Evolutionary conservation across 2,113 vertebrate genomes (phyloP), one percentile per base, ranked within the genome.

Genomic region (Actenoides hombroni): DNA sequence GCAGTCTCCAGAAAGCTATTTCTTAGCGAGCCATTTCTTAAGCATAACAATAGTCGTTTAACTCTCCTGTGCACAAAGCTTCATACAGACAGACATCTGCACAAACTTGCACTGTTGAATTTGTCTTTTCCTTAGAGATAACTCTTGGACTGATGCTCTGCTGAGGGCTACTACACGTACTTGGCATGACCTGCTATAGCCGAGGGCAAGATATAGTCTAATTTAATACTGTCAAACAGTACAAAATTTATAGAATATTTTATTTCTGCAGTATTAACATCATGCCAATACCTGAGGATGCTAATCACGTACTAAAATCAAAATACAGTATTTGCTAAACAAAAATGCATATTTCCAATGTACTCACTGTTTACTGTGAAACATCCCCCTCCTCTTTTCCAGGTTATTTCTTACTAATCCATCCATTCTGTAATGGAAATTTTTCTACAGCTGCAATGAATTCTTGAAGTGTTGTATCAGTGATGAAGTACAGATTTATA

Each of bases 141-240:
- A 73, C 69, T 81, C 54, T 88, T 63, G 67, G 76, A 97, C 91
- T 93, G 94, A 97, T 88, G 68, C 78, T 94, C 88, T 88, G 92
- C 67, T 76, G 89, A 95, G 18, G 76, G 59, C 97, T 96, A 95
- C 69, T 97, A 84, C 71, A 94, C 89, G 49, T 90, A 29, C 90
- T 95, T 77, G 96, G 88, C 91, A 42, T 80, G 94, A 85, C 94
- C 70, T 97, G 59, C 51, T 88, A 28, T 57, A 74, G 95, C 93
- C 84, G 89, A 96, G 93, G 94, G 95, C 91, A 95, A 97, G 95
- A 95, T 49, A 83, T 75, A 97, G 92, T 97, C 86, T 91, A 89
- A 97, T 95, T 94, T 71, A 92, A 96, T 73, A 69, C 31, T 74
- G 85, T 51, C 78, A 65, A 88, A 88, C 53, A 73, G 28, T 29